A percentile compares a stretch with the other conserved stretches of the same genome.
These are phyloP conservation scores for Ramphastos sulfuratus DNA, from an alignment of 2,113 vertebrate genomes.

Conservation along the genomic window DNA sequence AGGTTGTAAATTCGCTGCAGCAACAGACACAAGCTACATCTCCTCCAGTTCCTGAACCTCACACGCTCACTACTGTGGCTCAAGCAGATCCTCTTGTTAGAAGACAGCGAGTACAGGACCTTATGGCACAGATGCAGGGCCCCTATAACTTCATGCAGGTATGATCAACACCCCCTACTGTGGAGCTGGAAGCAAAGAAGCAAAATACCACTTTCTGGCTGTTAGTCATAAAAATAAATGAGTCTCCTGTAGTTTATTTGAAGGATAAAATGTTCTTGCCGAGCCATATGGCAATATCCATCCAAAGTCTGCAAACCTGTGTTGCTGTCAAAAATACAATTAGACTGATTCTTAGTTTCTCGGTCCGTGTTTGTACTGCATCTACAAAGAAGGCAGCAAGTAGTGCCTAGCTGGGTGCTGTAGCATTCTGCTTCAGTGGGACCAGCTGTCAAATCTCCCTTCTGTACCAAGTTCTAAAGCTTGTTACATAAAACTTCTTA, in stretches of 20 bases:
- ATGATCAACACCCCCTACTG: neutral
- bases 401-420: too few relatives aligned
- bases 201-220: neutral
- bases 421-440: neutral
- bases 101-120: slow-evolving; percentile 94
- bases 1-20: slow-evolving; percentile 86
- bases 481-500: neutral
- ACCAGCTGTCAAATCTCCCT: neutral
- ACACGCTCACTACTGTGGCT: slow-evolving; percentile 78
- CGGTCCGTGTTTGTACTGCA: neutral
- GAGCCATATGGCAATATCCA: neutral
- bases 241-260: neutral
- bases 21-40: slow-evolving; percentile 83
- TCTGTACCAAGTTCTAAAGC: neutral
- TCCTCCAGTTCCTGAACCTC: slow-evolving; percentile 82
- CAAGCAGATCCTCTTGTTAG: slow-evolving; percentile 90
- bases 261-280: neutral
- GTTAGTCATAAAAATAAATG: neutral
- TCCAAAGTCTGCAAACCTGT: neutral
- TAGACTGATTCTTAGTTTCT: neutral
- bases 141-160: slow-evolving; percentile 99
- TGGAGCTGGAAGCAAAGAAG: neutral
- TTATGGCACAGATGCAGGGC: slow-evolving; percentile 99
- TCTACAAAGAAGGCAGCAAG: neutral
- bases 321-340: neutral